Percentiles rank a stretch among this genome's conserved stretches.
These are phyloP conservation scores for Hylomyscus alleni DNA, from an alignment of 2,797 vertebrate genomes.

Conservation along the genomic window DNA sequence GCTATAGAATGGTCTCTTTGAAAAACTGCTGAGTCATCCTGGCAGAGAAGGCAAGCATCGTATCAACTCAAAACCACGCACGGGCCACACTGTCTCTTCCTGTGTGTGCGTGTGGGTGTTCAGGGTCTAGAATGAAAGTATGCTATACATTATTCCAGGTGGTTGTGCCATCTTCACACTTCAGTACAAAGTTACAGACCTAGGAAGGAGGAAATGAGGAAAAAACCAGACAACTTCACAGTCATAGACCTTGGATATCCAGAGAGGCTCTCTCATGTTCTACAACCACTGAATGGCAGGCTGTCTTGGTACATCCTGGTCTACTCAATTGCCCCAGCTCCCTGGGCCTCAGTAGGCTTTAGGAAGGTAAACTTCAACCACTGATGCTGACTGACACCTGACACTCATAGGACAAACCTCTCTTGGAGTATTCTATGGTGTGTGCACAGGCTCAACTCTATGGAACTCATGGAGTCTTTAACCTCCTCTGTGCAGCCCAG, in stretches of 20 bases:
- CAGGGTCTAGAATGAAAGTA: neutral
- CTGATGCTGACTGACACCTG: neutral
- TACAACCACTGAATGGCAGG: fast-evolving
- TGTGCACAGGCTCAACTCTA: neutral
- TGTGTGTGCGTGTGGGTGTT: neutral
- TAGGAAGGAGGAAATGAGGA: neutral
- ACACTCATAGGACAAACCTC: neutral
- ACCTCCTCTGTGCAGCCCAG: too few relatives aligned
- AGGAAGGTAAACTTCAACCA: neutral
- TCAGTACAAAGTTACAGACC: neutral
- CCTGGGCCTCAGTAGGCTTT: neutral
- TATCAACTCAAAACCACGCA: neutral
- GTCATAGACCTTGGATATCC: neutral
- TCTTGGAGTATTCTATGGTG: fast-evolving
- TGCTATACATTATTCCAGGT: fast-evolving
- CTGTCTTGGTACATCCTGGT: neutral
- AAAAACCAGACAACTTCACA: neutral
- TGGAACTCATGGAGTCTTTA: neutral
- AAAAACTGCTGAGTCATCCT: neutral
- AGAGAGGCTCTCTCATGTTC: neutral
- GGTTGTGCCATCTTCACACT: neutral
- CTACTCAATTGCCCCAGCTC: neutral
- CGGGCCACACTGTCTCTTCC: neutral
- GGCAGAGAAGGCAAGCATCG: neutral
- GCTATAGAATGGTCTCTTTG: neutral